phyloP scores from a whole-genome alignment of 2,888 invertebrate genomes.

The Mimas tiliae region DNA sequence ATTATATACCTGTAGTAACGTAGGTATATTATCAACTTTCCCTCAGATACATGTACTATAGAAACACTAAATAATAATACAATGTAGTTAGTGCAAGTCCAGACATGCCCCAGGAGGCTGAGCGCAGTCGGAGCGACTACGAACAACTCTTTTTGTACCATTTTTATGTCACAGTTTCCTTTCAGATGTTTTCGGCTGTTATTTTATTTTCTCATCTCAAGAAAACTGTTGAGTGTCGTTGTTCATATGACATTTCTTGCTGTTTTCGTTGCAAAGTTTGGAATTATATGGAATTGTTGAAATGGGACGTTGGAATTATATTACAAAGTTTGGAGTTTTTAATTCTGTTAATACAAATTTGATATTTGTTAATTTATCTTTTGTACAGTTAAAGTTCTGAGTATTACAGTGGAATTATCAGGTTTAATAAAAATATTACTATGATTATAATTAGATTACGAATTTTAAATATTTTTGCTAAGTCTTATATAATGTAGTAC shows the following conservation, averaged over 20 bases:
- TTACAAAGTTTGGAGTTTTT: neutral
- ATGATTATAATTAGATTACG: neutral
- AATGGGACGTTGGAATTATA: neutral
- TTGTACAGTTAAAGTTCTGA: neutral
- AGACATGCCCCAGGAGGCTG: conserved; percentile 56
- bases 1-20: neutral
- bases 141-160: conserved; percentile 42
- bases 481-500: neutral
- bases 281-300: neutral
- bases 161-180: conserved; percentile 68
- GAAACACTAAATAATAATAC: conserved; percentile 20
- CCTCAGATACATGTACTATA: conserved; percentile 2
- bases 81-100: conserved; percentile 36
- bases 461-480: neutral
- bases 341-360: neutral
- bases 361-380: neutral
- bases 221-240: conserved; percentile 29
- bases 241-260: conserved; percentile 5
- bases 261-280: neutral
- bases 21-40: neutral
- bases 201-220: conserved; percentile 46
- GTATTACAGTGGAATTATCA: neutral
- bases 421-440: too few species aligned
- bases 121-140: conserved; percentile 55
- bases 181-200: conserved; percentile 42